A percentile compares a stretch with the other conserved stretches of the same genome.
Evolutionary conservation across 2,113 vertebrate genomes (phyloP).

Genomic region (Chamaea fasciata): DNA sequence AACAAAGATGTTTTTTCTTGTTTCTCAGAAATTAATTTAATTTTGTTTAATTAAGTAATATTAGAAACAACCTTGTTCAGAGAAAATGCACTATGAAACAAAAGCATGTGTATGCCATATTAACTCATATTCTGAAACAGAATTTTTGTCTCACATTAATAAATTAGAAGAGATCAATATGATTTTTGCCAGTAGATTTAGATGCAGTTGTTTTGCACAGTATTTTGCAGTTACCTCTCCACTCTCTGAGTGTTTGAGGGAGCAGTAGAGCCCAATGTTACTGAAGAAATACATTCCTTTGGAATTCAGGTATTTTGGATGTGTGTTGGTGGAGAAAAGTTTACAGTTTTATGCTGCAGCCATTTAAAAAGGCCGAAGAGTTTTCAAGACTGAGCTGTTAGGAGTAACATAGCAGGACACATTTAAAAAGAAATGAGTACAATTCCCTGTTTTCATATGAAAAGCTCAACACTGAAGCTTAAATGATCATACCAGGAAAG

Average conservation of each 20-base stretch:
- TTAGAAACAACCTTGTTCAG: conserved; percentile 47
- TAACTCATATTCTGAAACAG: background rate
- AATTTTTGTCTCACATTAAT: background rate
- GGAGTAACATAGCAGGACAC: background rate
- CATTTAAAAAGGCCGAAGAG: conserved; percentile 12
- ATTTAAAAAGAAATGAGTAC: background rate
- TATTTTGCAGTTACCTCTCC: background rate
- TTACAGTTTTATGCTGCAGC: background rate
- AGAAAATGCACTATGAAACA: conserved; percentile 12
- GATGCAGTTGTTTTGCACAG: background rate
- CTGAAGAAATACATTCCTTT: background rate
- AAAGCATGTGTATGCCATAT: conserved; percentile 1
- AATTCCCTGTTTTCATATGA: conserved; percentile 31
- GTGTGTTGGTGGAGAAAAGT: background rate
- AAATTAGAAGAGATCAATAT: background rate
- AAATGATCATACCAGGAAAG: background rate
- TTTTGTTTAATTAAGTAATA: conserved; percentile 63
- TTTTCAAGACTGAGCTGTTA: conserved; percentile 11
- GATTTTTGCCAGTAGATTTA: background rate
- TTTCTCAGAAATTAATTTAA: conserved; percentile 68
- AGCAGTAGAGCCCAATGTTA: background rate
- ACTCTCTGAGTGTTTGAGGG: background rate
- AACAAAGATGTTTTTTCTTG: conserved; percentile 58
- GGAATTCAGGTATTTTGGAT: background rate
- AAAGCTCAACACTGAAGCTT: conserved; percentile 18